Conservation (phyloP, 2,113 vertebrate genomes). For the Oenanthe melanoleuca region DNA sequence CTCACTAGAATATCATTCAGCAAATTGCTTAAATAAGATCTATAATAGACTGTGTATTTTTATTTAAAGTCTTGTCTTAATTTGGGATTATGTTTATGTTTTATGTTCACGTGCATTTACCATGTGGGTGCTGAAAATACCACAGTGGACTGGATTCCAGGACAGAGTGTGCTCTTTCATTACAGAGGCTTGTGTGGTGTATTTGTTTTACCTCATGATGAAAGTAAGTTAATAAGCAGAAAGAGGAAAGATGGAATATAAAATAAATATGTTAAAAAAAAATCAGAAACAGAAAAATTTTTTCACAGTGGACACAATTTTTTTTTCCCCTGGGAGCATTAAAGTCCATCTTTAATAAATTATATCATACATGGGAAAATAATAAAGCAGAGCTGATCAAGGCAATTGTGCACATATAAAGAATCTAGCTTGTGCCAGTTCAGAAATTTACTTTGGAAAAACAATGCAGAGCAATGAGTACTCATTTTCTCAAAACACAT, state of each 20-base stretch:
- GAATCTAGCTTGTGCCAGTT: neutral
- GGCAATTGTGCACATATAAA: neutral
- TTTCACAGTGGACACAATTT: neutral
- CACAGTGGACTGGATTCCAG: neutral
- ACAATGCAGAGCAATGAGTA: neutral
- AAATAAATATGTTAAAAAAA: neutral
- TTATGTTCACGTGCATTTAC: neutral
- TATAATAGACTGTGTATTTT: neutral
- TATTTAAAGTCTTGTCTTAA: neutral
- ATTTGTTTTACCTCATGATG: neutral
- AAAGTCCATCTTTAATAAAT: slow-evolving; percentile 18
- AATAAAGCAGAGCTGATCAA: neutral
- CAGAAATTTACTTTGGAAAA: slow-evolving; percentile 35
- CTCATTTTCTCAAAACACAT: slow-evolving; percentile 41
- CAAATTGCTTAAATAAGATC: neutral
- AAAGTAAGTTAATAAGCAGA: slow-evolving; percentile 28
- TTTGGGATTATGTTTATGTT: neutral
- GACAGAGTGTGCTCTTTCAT: neutral
- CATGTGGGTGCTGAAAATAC: neutral
- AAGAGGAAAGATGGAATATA: neutral
- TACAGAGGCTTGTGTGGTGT: neutral
- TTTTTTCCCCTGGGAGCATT: neutral
- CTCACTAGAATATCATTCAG: neutral
- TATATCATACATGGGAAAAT: neutral
- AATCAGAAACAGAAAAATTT: neutral